Percentiles rank a stretch among this genome's conserved stretches.
Conservation (phyloP, 2,888 invertebrate genomes). For the Dinocampus coccinellae region DNA sequence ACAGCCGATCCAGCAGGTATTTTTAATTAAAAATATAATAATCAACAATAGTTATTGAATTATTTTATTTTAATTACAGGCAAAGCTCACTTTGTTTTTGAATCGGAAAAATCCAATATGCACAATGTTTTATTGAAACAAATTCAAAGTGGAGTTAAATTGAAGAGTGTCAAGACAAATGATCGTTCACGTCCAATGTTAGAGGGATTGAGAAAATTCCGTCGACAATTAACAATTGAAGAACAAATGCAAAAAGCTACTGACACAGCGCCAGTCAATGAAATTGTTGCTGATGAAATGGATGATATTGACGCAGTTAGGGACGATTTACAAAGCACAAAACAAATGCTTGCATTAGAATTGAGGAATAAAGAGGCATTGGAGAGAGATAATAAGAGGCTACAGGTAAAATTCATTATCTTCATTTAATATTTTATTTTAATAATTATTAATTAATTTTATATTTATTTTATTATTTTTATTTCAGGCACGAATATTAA, state of each 20-base stretch:
- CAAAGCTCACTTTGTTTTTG: conserved; percentile 86
- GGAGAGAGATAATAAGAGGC: conserved; percentile 87
- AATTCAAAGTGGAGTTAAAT: conserved; percentile 82
- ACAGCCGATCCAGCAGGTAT: conserved; percentile 64
- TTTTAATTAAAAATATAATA: conserved; percentile 35
- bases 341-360: conserved; percentile 90
- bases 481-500: conserved; percentile 78
- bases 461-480: neutral
- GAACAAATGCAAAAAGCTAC: conserved; percentile 87
- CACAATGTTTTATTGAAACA: conserved; percentile 86
- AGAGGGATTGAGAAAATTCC: conserved; percentile 87
- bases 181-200: conserved; percentile 89
- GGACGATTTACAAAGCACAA: conserved; percentile 92
- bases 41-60: neutral
- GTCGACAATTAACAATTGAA: conserved; percentile 90
- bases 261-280: conserved; percentile 72
- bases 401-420: conserved; percentile 66
- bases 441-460: neutral
- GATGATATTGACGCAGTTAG: conserved; percentile 92
- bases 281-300: conserved; percentile 81
- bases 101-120: conserved; percentile 85
- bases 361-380: conserved; percentile 87
- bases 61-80: conserved; percentile 65
- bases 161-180: conserved; percentile 84
- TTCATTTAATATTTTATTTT: neutral